Conservation (phyloP, 1,140 invertebrate genomes). For the Anoplolepis gracilipes region DNA sequence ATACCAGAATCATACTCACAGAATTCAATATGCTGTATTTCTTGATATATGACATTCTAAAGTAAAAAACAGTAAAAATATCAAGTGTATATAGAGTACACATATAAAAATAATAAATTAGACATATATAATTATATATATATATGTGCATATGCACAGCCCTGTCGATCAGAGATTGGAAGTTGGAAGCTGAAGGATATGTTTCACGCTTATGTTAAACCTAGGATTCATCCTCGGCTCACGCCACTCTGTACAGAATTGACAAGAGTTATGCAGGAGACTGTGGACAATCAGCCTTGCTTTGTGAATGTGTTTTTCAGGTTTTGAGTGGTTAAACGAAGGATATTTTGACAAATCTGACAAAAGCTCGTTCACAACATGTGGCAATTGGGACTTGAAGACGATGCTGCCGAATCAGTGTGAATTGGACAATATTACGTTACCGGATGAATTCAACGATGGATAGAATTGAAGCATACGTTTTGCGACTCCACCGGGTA, state of each 20-base stretch:
- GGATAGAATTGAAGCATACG: constrained; percentile 88
- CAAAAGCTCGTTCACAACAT: constrained; percentile 87
- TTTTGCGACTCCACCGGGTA: constrained; percentile 72
- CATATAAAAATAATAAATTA: too few species aligned
- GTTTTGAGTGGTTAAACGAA: constrained; percentile 82
- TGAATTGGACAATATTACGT: constrained; percentile 80
- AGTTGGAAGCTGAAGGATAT: constrained; percentile 85
- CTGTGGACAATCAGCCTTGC: constrained; percentile 79
- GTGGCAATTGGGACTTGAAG: constrained; percentile 89
- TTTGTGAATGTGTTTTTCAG: constrained; percentile 80
- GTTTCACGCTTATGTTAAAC: constrained; percentile 88
- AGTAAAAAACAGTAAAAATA: too few species aligned
- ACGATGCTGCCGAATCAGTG: constrained; percentile 88
- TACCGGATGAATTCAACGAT: constrained; percentile 86
- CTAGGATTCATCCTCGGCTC: constrained; percentile 85
- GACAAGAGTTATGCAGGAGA: constrained; percentile 85
- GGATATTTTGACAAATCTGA: constrained; percentile 74
- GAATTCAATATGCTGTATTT: too few species aligned
- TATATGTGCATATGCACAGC: too few species aligned
- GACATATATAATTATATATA: too few species aligned
- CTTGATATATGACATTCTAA: too few species aligned
- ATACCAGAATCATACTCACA: too few species aligned
- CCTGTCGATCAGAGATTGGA: constrained; percentile 86
- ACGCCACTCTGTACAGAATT: constrained; percentile 87
- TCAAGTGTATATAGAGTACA: too few species aligned